Evolutionary conservation across 2,888 invertebrate genomes (phyloP), one percentile per base, ranked within the genome.

Genomic region (Folsomia manolachei): DNA sequence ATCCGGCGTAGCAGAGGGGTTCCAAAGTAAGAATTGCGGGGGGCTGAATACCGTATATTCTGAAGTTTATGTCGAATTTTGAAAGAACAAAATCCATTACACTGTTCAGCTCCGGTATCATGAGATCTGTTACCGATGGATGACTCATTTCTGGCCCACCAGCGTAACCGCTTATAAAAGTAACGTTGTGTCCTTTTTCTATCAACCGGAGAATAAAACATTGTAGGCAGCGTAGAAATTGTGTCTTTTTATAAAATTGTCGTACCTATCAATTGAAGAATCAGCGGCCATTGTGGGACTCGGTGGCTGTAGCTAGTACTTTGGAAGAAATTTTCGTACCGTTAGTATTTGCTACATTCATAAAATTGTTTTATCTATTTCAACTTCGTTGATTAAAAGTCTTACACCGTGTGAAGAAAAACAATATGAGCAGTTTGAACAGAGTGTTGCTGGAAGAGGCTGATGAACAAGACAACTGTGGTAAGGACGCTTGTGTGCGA

Each of bases 121-220:
- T 24, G 24, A 71, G 27, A n/a, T 74, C 74, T n/a, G 65, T 69
- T 7, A 74, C 71, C 60, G 67, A 68, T 27, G 56, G 63, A 21
- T 69, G 26, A 2, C 65, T 66, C 39, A 69, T 65, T 25, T 68
- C 69, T 21, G 68, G 63, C 61, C 56, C 65, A 56, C 56, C 56
- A 4, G 7, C 18, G 66, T 71, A 73, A 26, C 75, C 66, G 27
- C 70, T 66, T 52, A 78, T 64, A 53, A 78, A 68, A 25, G 77
- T 78, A 19, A 78, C 71, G n/a, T 74, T 66, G 65, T 78, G 77
- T 1, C 77, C 77, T 4, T 71, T 64, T 4, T 69, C 75, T 18
- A 74, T 71, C 11, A 78, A 51, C 11, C 67, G 71, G 51, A 68
- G 27, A n/a, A n/a, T n/a, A n/a, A n/a, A n/a, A n/a, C 0, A 77